Conservation (phyloP, 2,113 vertebrate genomes). For the Dasyprocta punctata region DNA sequence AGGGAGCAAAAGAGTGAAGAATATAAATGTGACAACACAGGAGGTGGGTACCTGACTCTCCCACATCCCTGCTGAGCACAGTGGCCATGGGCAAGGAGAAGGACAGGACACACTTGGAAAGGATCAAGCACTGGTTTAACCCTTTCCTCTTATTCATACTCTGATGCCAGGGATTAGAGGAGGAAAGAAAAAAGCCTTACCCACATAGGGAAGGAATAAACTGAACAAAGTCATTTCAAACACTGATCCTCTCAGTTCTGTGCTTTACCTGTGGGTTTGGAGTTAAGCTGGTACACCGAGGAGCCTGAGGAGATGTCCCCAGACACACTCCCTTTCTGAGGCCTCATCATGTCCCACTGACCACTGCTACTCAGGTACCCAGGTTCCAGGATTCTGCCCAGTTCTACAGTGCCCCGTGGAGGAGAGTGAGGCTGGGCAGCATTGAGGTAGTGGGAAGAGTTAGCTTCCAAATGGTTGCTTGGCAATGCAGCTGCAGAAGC, state of each 20-base stretch:
- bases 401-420: constrained; percentile 67
- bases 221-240: background rate
- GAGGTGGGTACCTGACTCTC: background rate
- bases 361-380: constrained; percentile 78
- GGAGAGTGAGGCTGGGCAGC: constrained; percentile 74
- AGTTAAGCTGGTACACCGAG: constrained; percentile 83
- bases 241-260: fast-evolving
- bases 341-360: constrained; percentile 83
- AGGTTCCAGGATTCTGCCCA: constrained; percentile 65
- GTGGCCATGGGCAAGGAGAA: background rate
- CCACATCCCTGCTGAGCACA: fast-evolving
- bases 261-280: constrained; percentile 89
- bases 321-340: constrained; percentile 72
- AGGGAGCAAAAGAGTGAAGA: background rate
- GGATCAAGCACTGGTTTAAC: background rate
- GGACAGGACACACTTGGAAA: background rate
- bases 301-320: constrained; percentile 87
- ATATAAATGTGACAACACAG: background rate
- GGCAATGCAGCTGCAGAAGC: constrained; percentile 78
- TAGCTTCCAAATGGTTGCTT: constrained; percentile 74
- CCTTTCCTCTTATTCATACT: background rate
- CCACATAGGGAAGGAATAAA: background rate
- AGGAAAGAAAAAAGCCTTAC: background rate
- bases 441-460: constrained; percentile 78
- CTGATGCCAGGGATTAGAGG: background rate